Evolutionary conservation across 2,888 invertebrate species (phyloP), one percentile per base, ranked within the genome.

Genomic region (Busseola fusca): DNA sequence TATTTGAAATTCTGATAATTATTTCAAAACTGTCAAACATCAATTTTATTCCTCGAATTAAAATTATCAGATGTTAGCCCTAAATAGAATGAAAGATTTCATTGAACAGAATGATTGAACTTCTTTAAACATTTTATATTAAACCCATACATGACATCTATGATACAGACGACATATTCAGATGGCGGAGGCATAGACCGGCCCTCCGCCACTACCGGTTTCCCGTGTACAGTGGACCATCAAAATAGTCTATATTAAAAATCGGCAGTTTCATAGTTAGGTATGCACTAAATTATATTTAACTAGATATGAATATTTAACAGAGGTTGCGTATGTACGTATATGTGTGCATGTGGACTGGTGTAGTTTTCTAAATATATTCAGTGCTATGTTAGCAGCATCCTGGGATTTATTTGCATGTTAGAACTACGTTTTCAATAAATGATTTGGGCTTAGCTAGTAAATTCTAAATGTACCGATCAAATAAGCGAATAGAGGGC

Each of bases 61-160:
- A 34, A 34, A 34, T 34, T 34, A 34, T 34, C 34, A 34, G 34
- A 34, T 34, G 34, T 34, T 5, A 34, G 34, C 34, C 34, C 5
- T 34, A 40, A 40, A 40, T 40, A 40, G 10, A 40, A 40, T 40
- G 37, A 12, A 40, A 34, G 34, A 7, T 86, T 86, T 88, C 86
- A 86, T 84, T 84, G 89, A 87, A 88, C 90, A 89, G 91, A 90
- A 90, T 91, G 88, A 90, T 92, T 92, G 88, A 90, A 88, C 90
- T 87, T 84, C 81, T 87, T 81, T 72, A 86, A 84, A 83, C 88
- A 83, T 89, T 89, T 87, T 84, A 86, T 84, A 86, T 87, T 86
- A 86, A 86, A 88, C 87, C 89, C 88, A 90, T 88, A 90, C 89
- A 89, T 89, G 89, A 86, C 89, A 84, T 88, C 81, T 86, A 72